phyloP scores from a whole-genome alignment of 2,113 vertebrate genomes.

The Chaetops frenatus region DNA sequence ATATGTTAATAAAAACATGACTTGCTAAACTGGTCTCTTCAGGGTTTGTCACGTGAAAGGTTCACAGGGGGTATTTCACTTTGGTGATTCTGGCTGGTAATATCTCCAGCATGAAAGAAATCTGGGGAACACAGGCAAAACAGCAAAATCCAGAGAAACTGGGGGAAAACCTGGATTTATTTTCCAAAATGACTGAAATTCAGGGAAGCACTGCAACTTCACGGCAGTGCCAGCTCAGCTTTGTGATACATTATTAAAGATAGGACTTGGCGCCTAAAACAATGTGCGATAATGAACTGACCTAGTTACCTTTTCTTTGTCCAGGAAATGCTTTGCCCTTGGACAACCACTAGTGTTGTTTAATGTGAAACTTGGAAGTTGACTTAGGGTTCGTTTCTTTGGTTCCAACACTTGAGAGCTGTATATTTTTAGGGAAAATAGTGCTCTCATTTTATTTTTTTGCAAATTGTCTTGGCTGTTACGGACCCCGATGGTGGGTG shows the following conservation, averaged over 20 bases:
- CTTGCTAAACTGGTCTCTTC: background rate
- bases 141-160: background rate
- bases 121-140: background rate
- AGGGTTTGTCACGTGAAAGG: background rate
- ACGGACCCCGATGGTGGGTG: fast-evolving
- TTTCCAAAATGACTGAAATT: background rate
- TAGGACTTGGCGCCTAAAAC: background rate
- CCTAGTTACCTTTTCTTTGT: background rate
- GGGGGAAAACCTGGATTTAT: background rate
- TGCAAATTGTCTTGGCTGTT: background rate
- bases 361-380: background rate
- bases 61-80: background rate
- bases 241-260: background rate
- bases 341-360: background rate
- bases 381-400: background rate
- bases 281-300: fast-evolving
- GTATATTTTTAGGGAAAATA: background rate
- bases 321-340: background rate
- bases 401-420: background rate
- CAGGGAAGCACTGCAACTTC: background rate
- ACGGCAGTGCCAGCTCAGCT: background rate
- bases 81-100: background rate
- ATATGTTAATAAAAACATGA: background rate
- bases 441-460: background rate
- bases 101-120: background rate